phyloP scores from a whole-genome alignment of 2,888 invertebrate species.

The Mechanitis messenoides region DNA sequence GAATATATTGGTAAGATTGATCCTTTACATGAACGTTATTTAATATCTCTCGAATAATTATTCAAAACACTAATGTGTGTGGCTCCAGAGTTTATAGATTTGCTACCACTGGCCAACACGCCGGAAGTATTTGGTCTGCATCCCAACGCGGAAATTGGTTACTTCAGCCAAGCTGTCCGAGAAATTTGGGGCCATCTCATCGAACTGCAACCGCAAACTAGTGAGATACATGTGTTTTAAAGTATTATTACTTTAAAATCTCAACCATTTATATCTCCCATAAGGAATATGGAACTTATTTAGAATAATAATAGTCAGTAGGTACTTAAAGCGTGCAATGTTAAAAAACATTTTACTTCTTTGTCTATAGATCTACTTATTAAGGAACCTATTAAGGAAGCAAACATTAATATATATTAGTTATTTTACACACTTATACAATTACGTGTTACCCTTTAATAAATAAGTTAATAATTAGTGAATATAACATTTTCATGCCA shows the following conservation, averaged over 20 bases:
- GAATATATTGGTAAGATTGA: slow-evolving; percentile 80
- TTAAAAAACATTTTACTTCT: no score
- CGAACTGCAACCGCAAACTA: slow-evolving; percentile 92
- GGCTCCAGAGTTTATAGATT: slow-evolving; percentile 83
- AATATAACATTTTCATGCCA: slow-evolving; percentile 38
- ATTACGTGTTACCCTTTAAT: neutral
- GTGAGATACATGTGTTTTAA: slow-evolving; percentile 59
- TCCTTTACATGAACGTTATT: neutral
- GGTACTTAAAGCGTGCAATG: no score
- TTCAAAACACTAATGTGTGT: slow-evolving; percentile 7
- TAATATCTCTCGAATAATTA: neutral
- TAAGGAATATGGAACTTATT: no score
- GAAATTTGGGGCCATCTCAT: slow-evolving; percentile 92
- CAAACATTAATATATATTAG: no score
- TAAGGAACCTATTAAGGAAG: no score
- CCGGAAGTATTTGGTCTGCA: slow-evolving; percentile 95
- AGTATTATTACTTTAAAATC: no score
- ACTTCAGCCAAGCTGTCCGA: slow-evolving; percentile 90
- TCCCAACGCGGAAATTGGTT: slow-evolving; percentile 96
- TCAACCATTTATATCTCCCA: no score
- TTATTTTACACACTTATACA: neutral
- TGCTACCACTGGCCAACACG: slow-evolving; percentile 87
- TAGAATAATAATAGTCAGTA: no score
- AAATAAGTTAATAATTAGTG: neutral
- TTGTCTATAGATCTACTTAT: no score